These are phyloP conservation scores for Oreochromis aureus DNA, from an alignment of 2,113 vertebrate genomes.

Conservation along the genomic window DNA sequence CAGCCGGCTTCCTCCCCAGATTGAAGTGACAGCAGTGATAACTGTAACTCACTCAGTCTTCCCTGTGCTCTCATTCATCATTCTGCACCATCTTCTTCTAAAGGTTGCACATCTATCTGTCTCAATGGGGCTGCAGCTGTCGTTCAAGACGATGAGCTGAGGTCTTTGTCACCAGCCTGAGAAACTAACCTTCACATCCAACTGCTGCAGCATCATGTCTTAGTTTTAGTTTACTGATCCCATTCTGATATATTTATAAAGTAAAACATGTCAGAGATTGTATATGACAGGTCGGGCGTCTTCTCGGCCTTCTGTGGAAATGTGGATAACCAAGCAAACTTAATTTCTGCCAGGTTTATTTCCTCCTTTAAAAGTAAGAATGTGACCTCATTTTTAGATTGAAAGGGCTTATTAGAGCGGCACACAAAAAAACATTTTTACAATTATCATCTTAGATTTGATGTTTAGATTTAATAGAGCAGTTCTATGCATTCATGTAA, in stretches of 20 bases:
- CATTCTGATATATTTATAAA: not conserved
- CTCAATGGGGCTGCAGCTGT: not conserved
- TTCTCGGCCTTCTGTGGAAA: not conserved
- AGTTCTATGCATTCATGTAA: not conserved
- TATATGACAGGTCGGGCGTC: fast-evolving
- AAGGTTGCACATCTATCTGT: slow-evolving; percentile 21
- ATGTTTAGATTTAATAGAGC: not conserved
- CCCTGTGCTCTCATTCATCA: not conserved
- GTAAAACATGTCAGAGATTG: not conserved
- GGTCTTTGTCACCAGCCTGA: not conserved
- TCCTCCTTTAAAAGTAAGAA: not conserved
- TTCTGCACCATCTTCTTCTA: not conserved
- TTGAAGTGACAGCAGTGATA: slow-evolving; percentile 48
- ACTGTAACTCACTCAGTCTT: slow-evolving; percentile 23
- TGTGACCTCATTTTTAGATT: not conserved
- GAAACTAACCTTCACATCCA: not conserved
- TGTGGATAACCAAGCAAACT: not conserved
- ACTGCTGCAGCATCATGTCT: fast-evolving
- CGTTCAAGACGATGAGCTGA: not conserved
- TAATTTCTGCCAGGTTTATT: not conserved
- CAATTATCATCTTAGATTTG: not conserved
- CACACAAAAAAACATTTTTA: not conserved
- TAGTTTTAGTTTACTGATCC: not conserved
- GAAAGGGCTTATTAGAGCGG: not conserved
- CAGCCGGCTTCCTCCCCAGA: not conserved